Conservation (phyloP, 2,797 vertebrate species). For the Octomys mimax region DNA sequence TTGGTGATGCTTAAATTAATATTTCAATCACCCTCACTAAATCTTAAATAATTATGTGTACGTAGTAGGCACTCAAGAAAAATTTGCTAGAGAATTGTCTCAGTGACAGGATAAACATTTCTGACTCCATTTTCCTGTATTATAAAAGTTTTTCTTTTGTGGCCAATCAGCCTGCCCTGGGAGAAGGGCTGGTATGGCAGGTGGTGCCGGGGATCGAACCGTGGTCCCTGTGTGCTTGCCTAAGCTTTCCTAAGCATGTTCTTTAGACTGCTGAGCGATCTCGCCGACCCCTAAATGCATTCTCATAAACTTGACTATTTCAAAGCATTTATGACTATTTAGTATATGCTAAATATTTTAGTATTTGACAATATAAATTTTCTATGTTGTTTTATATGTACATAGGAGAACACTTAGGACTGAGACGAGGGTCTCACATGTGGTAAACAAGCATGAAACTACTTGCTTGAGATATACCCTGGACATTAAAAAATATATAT, state of each 20-base stretch:
- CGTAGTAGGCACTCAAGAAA: background rate
- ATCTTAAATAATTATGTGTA: background rate
- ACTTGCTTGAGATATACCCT: background rate
- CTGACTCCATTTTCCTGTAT: background rate
- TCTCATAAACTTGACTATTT: background rate
- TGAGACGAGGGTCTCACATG: background rate
- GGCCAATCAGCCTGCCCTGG: too few relatives aligned
- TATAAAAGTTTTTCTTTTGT: background rate
- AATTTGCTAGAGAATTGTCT: background rate
- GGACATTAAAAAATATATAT: background rate
- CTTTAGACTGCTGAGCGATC: too few relatives aligned
- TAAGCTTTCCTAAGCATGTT: too few relatives aligned
- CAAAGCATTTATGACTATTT: background rate
- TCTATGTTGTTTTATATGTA: background rate
- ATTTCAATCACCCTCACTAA: background rate
- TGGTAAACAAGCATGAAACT: background rate
- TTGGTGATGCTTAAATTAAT: background rate
- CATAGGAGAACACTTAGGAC: background rate
- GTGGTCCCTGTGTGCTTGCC: too few relatives aligned
- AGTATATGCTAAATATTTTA: slow-evolving; percentile 17
- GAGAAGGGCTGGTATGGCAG: too few relatives aligned
- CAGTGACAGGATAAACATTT: background rate
- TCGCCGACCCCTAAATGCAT: background rate
- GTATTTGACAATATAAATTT: background rate
- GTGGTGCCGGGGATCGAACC: too few relatives aligned